phyloP scores from a whole-genome alignment of 2,888 invertebrate species.

The Apodemia hepburni region DNA sequence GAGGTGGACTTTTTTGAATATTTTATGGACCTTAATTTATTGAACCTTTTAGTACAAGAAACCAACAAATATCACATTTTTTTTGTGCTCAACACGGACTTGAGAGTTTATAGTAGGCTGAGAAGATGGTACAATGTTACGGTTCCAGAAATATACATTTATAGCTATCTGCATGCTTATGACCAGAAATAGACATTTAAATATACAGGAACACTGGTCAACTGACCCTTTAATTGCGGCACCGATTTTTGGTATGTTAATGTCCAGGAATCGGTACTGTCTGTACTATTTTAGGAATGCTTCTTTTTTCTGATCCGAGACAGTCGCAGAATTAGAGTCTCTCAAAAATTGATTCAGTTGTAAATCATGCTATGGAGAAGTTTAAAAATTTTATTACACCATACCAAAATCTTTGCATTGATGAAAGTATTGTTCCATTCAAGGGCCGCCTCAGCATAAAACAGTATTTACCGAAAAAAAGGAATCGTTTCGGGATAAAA shows the following conservation, averaged over 20 bases:
- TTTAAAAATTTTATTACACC: no score
- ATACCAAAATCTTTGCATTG: no score
- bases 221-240: constrained; percentile 27
- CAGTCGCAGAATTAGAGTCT: no score
- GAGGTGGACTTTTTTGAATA: background rate
- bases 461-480: constrained; percentile 3
- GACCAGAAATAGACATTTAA: constrained; percentile 29
- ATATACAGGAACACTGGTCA: constrained; percentile 33
- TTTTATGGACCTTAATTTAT: background rate
- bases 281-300: constrained; percentile 30
- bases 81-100: no score
- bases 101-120: no score
- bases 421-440: background rate
- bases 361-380: no score
- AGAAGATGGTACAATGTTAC: no score
- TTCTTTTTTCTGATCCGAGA: constrained; percentile 26
- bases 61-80: no score
- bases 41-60: background rate
- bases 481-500: background rate
- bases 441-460: background rate
- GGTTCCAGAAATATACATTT: constrained; percentile 28
- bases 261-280: constrained; percentile 30
- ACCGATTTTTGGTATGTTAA: constrained; percentile 28
- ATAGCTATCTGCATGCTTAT: constrained; percentile 30
- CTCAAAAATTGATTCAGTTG: no score